Evolutionary conservation across 2,113 vertebrate species (phyloP).

Genomic region (Megaceryle torquata): DNA sequence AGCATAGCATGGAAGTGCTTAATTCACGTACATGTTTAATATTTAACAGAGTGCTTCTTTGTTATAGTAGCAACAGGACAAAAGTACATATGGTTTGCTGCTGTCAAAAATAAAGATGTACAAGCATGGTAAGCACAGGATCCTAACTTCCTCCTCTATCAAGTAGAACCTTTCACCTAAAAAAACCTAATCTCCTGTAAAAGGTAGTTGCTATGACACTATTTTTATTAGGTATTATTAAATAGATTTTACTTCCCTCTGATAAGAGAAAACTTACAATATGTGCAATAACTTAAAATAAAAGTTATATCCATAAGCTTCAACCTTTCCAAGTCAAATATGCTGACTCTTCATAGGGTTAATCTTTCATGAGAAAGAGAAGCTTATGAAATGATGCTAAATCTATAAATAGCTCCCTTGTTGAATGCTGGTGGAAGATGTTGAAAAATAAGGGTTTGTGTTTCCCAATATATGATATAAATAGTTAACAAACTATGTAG

Average conservation of each 20-base stretch:
- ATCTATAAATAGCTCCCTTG: not conserved
- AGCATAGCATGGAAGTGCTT: not conserved
- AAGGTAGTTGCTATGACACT: not conserved
- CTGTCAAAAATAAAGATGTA: not conserved
- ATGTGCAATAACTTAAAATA: not conserved
- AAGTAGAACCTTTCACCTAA: slow-evolving; percentile 25
- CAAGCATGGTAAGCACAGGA: not conserved
- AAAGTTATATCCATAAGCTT: not conserved
- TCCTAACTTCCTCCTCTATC: not conserved
- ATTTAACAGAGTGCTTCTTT: not conserved
- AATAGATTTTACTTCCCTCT: not conserved
- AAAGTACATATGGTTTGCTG: not conserved
- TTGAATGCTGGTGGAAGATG: not conserved
- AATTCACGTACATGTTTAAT: not conserved
- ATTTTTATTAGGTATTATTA: slow-evolving; percentile 28
- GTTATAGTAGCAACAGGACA: not conserved
- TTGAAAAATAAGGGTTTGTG: not conserved
- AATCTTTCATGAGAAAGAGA: not conserved
- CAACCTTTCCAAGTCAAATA: not conserved
- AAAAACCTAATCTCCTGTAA: not conserved
- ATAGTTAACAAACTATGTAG: not conserved
- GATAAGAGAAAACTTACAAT: not conserved
- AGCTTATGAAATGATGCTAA: not conserved
- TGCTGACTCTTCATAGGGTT: not conserved
- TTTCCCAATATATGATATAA: not conserved